Percentiles rank a stretch among this genome's conserved stretches.
phyloP scores from a whole-genome alignment of 2,113 vertebrate genomes.

The Parus major region DNA sequence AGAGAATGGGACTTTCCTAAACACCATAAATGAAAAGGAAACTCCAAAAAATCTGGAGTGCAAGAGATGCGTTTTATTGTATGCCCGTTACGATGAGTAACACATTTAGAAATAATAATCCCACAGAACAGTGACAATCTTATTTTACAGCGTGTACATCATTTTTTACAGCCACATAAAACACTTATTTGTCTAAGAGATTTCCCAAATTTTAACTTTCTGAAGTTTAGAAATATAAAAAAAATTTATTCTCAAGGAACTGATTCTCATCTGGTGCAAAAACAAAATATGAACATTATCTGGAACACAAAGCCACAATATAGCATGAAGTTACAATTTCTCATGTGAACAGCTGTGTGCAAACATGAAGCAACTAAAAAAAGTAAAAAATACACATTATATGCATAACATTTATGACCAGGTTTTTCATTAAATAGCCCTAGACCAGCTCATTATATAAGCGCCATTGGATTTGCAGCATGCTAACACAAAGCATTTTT shows the following conservation, averaged over 20 bases:
- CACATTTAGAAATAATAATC: constrained; percentile 84
- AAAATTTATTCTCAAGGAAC: constrained; percentile 80
- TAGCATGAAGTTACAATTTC: constrained; percentile 77
- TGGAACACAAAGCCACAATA: constrained; percentile 82
- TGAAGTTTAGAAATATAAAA: constrained; percentile 82
- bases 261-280: constrained; percentile 85
- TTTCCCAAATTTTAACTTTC: constrained; percentile 79
- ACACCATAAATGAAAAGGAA: constrained; percentile 45
- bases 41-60: constrained; percentile 71
- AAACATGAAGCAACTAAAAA: constrained; percentile 83
- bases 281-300: constrained; percentile 77
- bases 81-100: constrained; percentile 82
- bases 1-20: neutral
- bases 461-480: constrained; percentile 81
- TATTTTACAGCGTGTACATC: constrained; percentile 86
- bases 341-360: constrained; percentile 78
- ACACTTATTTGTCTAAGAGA: constrained; percentile 75
- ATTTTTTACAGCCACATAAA: constrained; percentile 85
- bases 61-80: constrained; percentile 86
- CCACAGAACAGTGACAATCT: constrained; percentile 84
- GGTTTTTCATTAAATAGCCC: constrained; percentile 79
- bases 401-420: constrained; percentile 82
- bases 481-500: constrained; percentile 82
- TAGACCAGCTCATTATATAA: constrained; percentile 81
- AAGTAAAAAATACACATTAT: constrained; percentile 79